A percentile compares a stretch with the other conserved stretches of the same genome.
These are phyloP conservation scores for Drosophila trapezifrons DNA, from an alignment of 1,140 invertebrate genomes.

Conservation along the genomic window DNA sequence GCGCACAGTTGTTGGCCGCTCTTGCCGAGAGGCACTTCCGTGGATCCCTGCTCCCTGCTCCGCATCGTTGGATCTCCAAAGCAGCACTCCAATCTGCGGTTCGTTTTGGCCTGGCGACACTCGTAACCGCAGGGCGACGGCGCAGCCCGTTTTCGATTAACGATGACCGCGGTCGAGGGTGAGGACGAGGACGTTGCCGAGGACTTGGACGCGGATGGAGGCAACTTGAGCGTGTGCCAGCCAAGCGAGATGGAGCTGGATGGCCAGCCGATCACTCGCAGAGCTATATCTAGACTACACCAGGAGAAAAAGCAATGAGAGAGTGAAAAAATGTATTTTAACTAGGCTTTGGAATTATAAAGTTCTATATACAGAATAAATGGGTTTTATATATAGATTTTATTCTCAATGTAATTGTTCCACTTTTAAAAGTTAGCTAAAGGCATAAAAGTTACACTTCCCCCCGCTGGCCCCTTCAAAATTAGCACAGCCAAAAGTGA, in stretches of 20 bases:
- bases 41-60: constrained; percentile 6
- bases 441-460: too few relatives aligned
- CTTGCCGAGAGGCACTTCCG: constrained; percentile 23
- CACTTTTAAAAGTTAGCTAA: too few relatives aligned
- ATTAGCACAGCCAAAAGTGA: too few relatives aligned
- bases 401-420: too few relatives aligned
- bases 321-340: not conserved
- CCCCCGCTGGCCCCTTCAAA: too few relatives aligned
- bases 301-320: not conserved
- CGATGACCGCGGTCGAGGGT: constrained; percentile 28
- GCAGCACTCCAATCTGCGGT: constrained; percentile 12
- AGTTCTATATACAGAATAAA: too few relatives aligned
- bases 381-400: too few relatives aligned
- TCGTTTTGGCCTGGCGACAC: constrained; percentile 49
- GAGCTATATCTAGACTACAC: constrained; percentile 36
- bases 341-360: too few relatives aligned
- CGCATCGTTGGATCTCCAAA: not conserved
- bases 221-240: constrained; percentile 70
- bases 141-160: constrained; percentile 73
- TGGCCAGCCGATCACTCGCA: constrained; percentile 22
- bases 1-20: constrained; percentile 59
- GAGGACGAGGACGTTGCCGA: constrained; percentile 18
- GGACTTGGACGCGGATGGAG: constrained; percentile 9
- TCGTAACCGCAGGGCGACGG: constrained; percentile 74
- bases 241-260: constrained; percentile 52